A percentile compares a stretch with the other conserved stretches of the same genome.
These are phyloP conservation scores for Ochropacha duplaris DNA, from an alignment of 2,888 invertebrate species.

Conservation along the genomic window DNA sequence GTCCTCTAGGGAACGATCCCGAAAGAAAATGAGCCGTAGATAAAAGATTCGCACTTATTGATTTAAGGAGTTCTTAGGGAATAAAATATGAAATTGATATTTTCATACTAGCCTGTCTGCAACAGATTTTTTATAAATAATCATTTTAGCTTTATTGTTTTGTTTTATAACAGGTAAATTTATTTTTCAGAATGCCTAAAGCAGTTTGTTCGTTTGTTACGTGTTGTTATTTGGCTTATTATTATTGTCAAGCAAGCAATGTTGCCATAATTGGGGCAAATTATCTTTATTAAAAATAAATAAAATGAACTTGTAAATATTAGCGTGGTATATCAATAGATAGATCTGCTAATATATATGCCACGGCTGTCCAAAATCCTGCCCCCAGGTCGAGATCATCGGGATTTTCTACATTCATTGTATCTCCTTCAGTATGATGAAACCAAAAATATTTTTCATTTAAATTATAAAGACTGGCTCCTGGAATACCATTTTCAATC, in stretches of 20 bases:
- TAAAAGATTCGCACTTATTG: conserved; percentile 47
- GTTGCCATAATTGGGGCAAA: background rate
- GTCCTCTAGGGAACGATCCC: conserved; percentile 54
- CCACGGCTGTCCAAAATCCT: conserved; percentile 90
- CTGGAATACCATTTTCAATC: conserved; percentile 86
- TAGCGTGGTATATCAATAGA: conserved; percentile 85
- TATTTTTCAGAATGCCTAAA: background rate
- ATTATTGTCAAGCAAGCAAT: background rate
- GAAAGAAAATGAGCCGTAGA: conserved; percentile 59
- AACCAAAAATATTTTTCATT: conserved; percentile 88
- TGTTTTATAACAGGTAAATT: background rate
- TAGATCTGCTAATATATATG: conserved; percentile 91
- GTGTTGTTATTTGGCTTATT: background rate
- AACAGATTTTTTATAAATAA: background rate
- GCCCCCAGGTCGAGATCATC: conserved; percentile 87
- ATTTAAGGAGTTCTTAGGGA: conserved; percentile 33
- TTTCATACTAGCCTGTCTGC: background rate
- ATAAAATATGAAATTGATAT: conserved; percentile 21
- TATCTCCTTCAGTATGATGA: conserved; percentile 91
- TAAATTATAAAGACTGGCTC: conserved; percentile 86
- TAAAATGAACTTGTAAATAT: conserved; percentile 8
- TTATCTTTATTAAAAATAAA: background rate
- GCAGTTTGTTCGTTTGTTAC: background rate
- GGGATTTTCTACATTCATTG: conserved; percentile 88
- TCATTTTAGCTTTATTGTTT: background rate